These are phyloP conservation scores for Rhea americana DNA, from an alignment of 2,113 vertebrate genomes.

Conservation along the genomic window DNA sequence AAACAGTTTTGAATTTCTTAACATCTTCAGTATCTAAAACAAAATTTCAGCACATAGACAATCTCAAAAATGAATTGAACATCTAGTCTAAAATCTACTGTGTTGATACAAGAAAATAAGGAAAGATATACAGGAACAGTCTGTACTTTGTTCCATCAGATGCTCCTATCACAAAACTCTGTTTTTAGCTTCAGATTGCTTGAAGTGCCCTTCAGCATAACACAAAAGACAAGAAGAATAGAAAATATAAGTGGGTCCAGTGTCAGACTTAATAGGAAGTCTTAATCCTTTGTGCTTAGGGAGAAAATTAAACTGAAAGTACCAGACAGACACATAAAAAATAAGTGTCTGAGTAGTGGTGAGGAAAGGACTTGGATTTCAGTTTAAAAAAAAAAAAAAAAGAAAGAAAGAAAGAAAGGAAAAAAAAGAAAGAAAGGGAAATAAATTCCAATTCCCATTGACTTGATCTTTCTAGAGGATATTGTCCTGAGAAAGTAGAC, in stretches of 20 bases:
- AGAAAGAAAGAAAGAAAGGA: not conserved
- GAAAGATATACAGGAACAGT: not conserved
- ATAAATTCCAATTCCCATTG: not conserved
- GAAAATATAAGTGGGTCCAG: not conserved
- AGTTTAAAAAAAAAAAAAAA: not conserved
- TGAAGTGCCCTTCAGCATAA: not conserved
- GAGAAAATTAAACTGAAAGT: constrained; percentile 2
- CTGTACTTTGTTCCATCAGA: not conserved
- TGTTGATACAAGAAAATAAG: constrained; percentile 8
- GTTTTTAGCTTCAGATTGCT: not conserved
- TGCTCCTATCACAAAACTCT: not conserved
- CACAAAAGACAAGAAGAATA: constrained; percentile 1
- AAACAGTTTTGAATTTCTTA: not conserved
- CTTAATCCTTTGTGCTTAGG: not conserved
- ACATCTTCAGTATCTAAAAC: not conserved
- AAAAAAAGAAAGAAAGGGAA: not conserved
- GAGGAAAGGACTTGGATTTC: not conserved
- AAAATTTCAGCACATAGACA: not conserved
- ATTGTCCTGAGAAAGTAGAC: not conserved
- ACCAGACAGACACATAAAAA: not conserved
- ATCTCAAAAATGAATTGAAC: constrained; percentile 16
- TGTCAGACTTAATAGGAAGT: not conserved
- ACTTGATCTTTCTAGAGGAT: not conserved
- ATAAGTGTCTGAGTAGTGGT: not conserved
- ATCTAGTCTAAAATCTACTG: not conserved